Base-by-base conservation (phyloP, 2,113 vertebrate genomes). In the Phrynosoma platyrhinos region DNA sequence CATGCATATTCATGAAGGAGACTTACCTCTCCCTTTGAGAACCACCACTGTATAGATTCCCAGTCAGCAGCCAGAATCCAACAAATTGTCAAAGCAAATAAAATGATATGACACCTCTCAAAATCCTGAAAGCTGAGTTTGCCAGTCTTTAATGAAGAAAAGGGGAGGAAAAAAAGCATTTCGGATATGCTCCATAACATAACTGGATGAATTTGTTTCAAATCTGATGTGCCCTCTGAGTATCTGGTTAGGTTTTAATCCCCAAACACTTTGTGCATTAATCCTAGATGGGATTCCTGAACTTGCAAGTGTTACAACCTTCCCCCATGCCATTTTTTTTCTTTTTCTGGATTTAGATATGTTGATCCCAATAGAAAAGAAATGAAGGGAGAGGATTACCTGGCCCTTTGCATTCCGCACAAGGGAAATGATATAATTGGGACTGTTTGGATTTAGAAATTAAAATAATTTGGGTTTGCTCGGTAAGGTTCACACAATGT, bases 381-480 rank as follows among this genome's bases (percentile, higher is more conserved):
- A 93, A 88, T 58, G 77, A 80, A 91, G 92, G 91, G 84, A 90
- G 92, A 93, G 91, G 75, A 91, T 93, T 94, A 88, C 92, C 92
- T 85, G 42, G 90, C 75, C 92, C 55, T 71, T 88, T 87, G 74
- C 42, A 20, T 72, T 78, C 87, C 0, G 7, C 90, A 76, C 91
- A 68, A 80, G 94, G 92, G 94, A 95, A 95, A 96, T 94, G 72
- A 93, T 94, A 94, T 94, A 96, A 95, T 95, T 94, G 92, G 90
- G 91, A 89, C 90, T 94, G 94, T 95, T 95, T 95, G 94, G 95
- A 95, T 95, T 96, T 96, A 92, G 90, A 95, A 95, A 95, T 95
- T 94, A 92, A 88, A 94, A 94, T 95, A 95, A 95, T 94, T 94
- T 94, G 92, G 93, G 93, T 92, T 94, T 94, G 92, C 91, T 95